phyloP scores from a whole-genome alignment of 2,113 vertebrate genomes.

The Columba livia region DNA sequence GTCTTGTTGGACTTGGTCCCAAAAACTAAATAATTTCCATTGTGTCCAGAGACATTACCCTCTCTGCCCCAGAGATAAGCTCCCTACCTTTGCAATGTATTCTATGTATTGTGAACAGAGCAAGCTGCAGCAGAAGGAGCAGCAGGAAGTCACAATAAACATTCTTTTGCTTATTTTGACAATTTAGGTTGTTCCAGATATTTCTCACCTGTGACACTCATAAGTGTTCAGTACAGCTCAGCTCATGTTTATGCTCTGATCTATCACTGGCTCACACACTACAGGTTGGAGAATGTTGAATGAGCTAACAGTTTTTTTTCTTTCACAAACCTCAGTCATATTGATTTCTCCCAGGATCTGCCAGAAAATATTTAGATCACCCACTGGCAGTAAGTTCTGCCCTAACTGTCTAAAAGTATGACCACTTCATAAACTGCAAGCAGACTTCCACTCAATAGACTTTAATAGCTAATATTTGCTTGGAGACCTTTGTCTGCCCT shows the following conservation, averaged over 20 bases:
- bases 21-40: neutral
- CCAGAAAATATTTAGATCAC: constrained; percentile 13
- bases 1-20: neutral
- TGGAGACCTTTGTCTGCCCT: constrained; percentile 31
- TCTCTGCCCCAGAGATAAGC: neutral
- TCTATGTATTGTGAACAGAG: neutral
- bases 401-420: neutral
- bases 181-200: neutral
- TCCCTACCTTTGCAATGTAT: neutral
- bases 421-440: neutral
- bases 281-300: neutral
- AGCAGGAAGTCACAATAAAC: neutral
- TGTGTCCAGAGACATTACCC: neutral
- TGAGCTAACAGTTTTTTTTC: neutral
- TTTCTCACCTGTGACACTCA: neutral
- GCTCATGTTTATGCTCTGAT: neutral
- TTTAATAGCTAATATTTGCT: constrained; percentile 16
- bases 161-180: neutral
- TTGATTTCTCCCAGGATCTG: neutral
- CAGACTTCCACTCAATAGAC: constrained; percentile 14
- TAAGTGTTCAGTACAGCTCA: neutral
- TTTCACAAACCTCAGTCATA: neutral
- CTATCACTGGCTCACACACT: neutral
- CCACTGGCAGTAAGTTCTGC: neutral
- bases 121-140: neutral